These are phyloP conservation scores for Diplodus sargus DNA, from an alignment of 2,797 vertebrate species.

Conservation along the genomic window DNA sequence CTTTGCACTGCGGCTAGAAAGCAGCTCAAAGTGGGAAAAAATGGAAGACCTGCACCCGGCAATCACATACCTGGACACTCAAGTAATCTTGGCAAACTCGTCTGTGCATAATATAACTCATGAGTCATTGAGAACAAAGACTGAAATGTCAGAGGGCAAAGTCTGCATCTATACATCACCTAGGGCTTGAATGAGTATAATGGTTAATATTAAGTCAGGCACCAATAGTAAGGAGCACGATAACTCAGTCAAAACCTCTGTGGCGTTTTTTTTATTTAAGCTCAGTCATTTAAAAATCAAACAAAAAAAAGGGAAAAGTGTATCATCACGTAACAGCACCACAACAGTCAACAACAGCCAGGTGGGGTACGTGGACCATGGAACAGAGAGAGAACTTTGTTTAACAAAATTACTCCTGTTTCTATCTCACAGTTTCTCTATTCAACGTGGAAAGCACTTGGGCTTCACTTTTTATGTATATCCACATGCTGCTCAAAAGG, in stretches of 20 bases:
- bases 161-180: constrained; percentile 27
- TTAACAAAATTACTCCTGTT: constrained; percentile 35
- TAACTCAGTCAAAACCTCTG: background rate
- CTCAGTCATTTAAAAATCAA: background rate
- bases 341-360: background rate
- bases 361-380: background rate
- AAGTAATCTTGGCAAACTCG: constrained; percentile 15
- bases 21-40: background rate
- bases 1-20: constrained; percentile 15
- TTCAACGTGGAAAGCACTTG: constrained; percentile 42
- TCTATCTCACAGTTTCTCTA: constrained; percentile 32
- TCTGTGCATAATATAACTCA: constrained; percentile 24
- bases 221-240: background rate
- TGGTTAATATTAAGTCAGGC: background rate
- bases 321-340: background rate
- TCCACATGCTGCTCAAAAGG: no score
- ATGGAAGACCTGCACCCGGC: background rate
- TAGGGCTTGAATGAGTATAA: background rate
- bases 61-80: constrained; percentile 21
- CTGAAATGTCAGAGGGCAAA: constrained; percentile 37
- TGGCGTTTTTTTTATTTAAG: background rate
- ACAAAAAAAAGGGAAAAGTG: background rate
- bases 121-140: constrained; percentile 48
- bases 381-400: constrained; percentile 45
- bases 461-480: background rate